Evolutionary conservation across 37 sponge, comb jelly and placozoan genomes (phyloP), one percentile per base, ranked within the genome.

Genomic region (Halichondria panicea): DNA sequence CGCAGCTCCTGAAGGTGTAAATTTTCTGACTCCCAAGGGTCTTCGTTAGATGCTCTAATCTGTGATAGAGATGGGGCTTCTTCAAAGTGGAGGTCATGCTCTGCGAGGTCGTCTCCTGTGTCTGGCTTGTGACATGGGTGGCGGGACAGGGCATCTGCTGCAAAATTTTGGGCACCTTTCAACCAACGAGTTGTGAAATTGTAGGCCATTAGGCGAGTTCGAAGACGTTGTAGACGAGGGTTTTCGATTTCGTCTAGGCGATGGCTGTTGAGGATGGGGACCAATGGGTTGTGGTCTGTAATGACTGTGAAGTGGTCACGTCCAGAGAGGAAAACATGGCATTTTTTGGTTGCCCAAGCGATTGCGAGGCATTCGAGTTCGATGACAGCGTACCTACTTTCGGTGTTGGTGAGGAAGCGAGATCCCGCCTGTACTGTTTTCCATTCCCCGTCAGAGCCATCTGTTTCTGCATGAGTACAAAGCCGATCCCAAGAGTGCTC

Each of bases 171-270:
- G 22, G 35, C 32, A 1, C 84, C 84, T 50, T 83, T 75, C 11
- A 55, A 0, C 84, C 84, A 75, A 18, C 56, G 18, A 4, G 83
- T 33, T 38, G 75, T 74, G 66, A 82, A 82, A 19, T 39, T 74
- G 66, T 82, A 74, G 13, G 58, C 66, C 75, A 82, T 76, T 36
- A 84, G 33, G 34, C 61, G 2, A 27, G 61, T 60, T 45, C 43
- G 40, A 34, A 75, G 71, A n/a, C 70, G 70, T 63, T 84, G 84
- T 0, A 84, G 76, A 2, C 77, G 70, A 19, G 71, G 84, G 40
- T 84, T 84, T 35, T 84, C 84, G 22, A 83, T 83, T 58, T 83
- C 76, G 38, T 76, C 84, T 24, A 84, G 33, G 11, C 63, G 52
- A n/a, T 75, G 72, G 24, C 21, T 58, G 66, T 78, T 85, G 68